Evolutionary conservation across 2,888 invertebrate genomes (phyloP), one percentile per base, ranked within the genome.

Genomic region (Chymomyza fuscimana): DNA sequence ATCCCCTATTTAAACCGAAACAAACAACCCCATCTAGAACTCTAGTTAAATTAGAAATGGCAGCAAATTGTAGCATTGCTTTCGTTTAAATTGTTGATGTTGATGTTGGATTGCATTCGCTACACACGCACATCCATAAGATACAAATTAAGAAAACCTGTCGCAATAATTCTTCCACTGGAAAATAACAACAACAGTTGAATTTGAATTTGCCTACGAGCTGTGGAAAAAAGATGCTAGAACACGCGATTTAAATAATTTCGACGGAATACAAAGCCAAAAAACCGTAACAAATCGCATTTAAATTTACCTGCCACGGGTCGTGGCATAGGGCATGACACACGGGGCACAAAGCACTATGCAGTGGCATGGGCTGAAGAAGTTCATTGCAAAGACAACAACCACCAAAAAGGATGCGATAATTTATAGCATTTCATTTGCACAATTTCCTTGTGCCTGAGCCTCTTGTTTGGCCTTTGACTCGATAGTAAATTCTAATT

Each of bases 261-360:
- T 82, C 74, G 76, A 85, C 80, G 74, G 40, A 46, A 12, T 61
- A 61, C 16, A 29, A 74, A 81, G 79, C 77, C 79, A 78, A 46
- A 46, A 88, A 89, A 89, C 88, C 89, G 89, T 88, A 86, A 79
- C 89, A 89, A 89, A 89, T 89, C 85, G 88, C 81, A 85, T 88
- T 89, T 83, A 80, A 89, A 89, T 89, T 86, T 89, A 89, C 89
- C 89, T 89, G 89, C 84, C 70, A 73, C 58, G 58, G 46, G 16
- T 10, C 12, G n/a, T 19, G 50, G 32, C 19, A 59, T 72, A 62
- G 69, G 32, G 52, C 56, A 56, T 61, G 52, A 16, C 70, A 60
- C 32, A 58, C 58, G 40, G 56, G 52, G 15, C 12, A 22, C 25
- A 54, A 56, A 46, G n/a, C 7, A 52, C 25, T 9, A 12, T 36